Evolutionary conservation across 2,888 invertebrate genomes (phyloP).

Genomic region (Meiosimyza decipiens): DNA sequence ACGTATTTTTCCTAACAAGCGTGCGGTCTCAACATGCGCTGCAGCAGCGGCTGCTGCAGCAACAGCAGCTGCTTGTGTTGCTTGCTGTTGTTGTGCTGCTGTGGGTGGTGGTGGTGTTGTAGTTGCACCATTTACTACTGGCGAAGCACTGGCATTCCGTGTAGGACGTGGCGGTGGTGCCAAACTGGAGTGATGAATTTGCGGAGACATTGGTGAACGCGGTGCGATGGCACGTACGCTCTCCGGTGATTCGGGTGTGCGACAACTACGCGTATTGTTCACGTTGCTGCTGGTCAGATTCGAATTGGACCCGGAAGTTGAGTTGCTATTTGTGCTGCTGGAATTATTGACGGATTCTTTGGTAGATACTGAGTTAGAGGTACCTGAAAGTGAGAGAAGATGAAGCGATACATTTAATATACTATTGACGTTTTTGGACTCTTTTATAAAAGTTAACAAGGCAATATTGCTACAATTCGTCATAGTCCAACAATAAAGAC

Average conservation of each 20-base stretch:
- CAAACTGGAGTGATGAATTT: conserved; percentile 58
- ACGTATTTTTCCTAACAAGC: conserved; percentile 71
- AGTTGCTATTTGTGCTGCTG: conserved; percentile 48
- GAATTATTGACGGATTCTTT: conserved; percentile 15
- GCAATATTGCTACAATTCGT: too few species aligned
- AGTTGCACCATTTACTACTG: conserved; percentile 64
- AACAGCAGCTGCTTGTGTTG: conserved; percentile 55
- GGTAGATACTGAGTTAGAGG: conserved; percentile 20
- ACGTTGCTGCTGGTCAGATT: conserved; percentile 42
- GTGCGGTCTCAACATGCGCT: conserved; percentile 64
- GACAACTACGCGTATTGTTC: conserved; percentile 57
- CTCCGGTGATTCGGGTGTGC: conserved; percentile 67
- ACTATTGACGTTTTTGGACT: too few species aligned
- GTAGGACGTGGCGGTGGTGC: conserved; percentile 61
- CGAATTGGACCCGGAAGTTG: conserved; percentile 40
- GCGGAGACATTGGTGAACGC: conserved; percentile 66
- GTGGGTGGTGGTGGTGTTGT: conserved; percentile 44
- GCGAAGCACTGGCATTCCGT: conserved; percentile 65
- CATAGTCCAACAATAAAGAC: too few species aligned
- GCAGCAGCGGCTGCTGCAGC: conserved; percentile 58
- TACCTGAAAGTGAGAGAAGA: conserved; percentile 35
- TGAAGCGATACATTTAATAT: background rate
- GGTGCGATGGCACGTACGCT: conserved; percentile 63
- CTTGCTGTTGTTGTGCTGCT: conserved; percentile 48
- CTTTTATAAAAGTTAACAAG: too few species aligned